Evolutionary conservation across 2,113 vertebrate genomes (phyloP).

Genomic region (Trogon melanurus): DNA sequence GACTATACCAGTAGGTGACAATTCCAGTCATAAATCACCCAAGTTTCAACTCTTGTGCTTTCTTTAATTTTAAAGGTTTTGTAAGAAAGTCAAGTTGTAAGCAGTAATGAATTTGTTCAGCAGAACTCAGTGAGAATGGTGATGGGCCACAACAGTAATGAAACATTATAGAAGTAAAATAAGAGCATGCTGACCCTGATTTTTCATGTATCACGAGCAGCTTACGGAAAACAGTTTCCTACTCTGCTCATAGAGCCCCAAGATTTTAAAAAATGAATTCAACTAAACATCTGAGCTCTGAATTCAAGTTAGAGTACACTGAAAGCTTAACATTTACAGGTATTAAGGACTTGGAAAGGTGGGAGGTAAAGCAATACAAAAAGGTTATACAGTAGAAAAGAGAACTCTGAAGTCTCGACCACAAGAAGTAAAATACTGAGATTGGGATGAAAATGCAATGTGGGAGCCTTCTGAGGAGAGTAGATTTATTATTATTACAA

Average conservation of each 20-base stretch:
- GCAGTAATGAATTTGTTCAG: background rate
- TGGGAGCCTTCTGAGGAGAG: background rate
- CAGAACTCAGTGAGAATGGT: background rate
- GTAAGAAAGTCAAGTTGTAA: background rate
- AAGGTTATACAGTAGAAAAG: background rate
- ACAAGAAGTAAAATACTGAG: background rate
- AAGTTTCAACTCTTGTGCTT: background rate
- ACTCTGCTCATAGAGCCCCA: background rate
- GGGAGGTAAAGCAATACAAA: background rate
- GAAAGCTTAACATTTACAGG: background rate
- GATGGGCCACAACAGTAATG: background rate
- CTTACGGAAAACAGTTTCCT: background rate
- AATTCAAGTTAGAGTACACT: background rate
- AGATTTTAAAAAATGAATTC: background rate
- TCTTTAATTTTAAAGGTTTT: background rate
- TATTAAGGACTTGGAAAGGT: background rate
- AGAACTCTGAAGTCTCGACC: background rate
- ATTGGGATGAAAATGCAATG: background rate
- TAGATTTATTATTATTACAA: slow-evolving; percentile 14
- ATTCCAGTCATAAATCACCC: background rate
- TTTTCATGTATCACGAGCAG: background rate
- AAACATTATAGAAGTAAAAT: background rate
- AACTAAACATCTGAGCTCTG: background rate
- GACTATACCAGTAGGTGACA: background rate
- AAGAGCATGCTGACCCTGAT: background rate